A percentile compares a stretch with the other conserved stretches of the same genome.
phyloP scores from a whole-genome alignment of 2,888 invertebrate species.

The Eilema griseolum region DNA sequence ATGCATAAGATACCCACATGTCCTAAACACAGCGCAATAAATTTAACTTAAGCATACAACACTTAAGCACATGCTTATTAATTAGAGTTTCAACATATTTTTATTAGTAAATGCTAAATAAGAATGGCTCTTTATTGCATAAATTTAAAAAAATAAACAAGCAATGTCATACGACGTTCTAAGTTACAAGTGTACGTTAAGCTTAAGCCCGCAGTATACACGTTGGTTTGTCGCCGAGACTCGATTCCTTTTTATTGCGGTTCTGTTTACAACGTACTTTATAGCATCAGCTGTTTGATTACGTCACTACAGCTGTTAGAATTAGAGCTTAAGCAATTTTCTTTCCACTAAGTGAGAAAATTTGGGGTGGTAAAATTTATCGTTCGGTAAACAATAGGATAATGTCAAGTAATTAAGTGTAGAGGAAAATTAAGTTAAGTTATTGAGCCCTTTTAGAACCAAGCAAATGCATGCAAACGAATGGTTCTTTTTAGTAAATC shows the following conservation, averaged over 20 bases:
- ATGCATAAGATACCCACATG: background rate
- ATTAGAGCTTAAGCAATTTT: conserved; percentile 57
- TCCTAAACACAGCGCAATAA: background rate
- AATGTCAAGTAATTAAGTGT: conserved; percentile 45
- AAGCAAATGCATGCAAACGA: conserved; percentile 31
- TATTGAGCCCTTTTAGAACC: conserved; percentile 36
- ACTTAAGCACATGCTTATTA: background rate
- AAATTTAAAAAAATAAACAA: background rate
- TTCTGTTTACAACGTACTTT: conserved; percentile 74
- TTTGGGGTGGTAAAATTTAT: conserved; percentile 57
- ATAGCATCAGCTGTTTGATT: conserved; percentile 80
- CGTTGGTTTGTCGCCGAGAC: conserved; percentile 43
- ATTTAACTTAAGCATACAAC: too few species aligned
- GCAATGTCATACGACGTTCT: conserved; percentile 3
- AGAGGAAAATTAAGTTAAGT: conserved; percentile 40
- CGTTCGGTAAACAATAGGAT: conserved; percentile 43
- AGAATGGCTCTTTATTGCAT: background rate
- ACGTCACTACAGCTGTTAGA: conserved; percentile 68
- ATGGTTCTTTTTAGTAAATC: background rate
- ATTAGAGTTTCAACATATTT: background rate
- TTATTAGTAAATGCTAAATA: background rate
- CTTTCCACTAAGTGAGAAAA: conserved; percentile 47
- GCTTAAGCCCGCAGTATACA: conserved; percentile 23
- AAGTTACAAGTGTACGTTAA: conserved; percentile 47
- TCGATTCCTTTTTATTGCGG: conserved; percentile 72